Base-by-base conservation (phyloP, 2,113 vertebrate species). In the Donacobius atricapilla region DNA sequence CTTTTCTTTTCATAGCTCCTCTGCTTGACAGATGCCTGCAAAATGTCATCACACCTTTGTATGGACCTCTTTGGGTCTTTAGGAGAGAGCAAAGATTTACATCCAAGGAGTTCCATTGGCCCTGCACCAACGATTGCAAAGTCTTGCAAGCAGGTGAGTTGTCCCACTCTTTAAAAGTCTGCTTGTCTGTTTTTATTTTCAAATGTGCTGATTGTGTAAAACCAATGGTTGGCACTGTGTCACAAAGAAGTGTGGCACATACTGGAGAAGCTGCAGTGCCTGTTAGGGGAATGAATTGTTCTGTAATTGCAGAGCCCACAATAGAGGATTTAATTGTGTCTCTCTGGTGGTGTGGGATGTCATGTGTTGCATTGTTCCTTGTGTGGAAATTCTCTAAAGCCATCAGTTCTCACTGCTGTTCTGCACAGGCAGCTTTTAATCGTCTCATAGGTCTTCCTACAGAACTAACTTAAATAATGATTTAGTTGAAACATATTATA, bases 91-190 rank as follows among this genome's bases (percentile, higher is more conserved):
- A 96, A 95, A 96, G 97, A 94, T 95, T 90, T 97, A 71, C 88
- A 91, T 96, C 85, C 96, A 94, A 97, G 98, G 97, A 98, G 94
- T 97, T 78, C 89, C 95, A 40, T 97, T 97, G 97, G 97, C 98
- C 95, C 92, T 97, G 92, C 80, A 97, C 64, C 97, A 96, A 83
- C 78, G 87, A 82, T 81, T 97, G 92, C 97, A 95, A 95, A 96
- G 64, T 97, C 96, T 95, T 97, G 91, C 80, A 92, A 97, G 66
- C 97, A 98, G 98, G 98, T 99, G 97, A 99, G 98, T 97, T 92
- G 90, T 76, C 79, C 85, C 69, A 61, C 73, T 96, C 77, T 98
- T 98, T 96, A 77, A 95, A 91, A 97, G 83, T 48, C 87, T 96
- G 72, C 84, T 95, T 95, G 89, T 96, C 42, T 84, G 44, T 92